Evolutionary conservation across 2,888 invertebrate species (phyloP).

Genomic region (Ypsolopha scabrella): DNA sequence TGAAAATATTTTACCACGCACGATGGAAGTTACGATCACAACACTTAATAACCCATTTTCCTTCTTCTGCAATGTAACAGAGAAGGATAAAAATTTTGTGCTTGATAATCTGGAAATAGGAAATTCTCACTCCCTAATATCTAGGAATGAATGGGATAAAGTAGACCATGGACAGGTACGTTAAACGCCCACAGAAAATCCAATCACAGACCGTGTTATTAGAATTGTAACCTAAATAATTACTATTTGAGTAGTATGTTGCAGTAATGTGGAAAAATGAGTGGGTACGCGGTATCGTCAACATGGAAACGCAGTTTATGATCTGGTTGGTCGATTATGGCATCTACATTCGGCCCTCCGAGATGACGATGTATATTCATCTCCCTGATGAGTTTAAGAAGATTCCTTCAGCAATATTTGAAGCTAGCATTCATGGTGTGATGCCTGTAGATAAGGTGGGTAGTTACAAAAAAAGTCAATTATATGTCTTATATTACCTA

Average conservation of each 20-base stretch:
- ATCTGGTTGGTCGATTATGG: slow-evolving; percentile 44
- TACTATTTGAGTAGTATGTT: slow-evolving; percentile 27
- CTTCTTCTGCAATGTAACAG: slow-evolving; percentile 27
- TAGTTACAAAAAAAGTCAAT: not conserved
- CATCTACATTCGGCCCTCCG: slow-evolving; percentile 23
- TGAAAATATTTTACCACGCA: not conserved
- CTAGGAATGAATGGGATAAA: slow-evolving; percentile 8
- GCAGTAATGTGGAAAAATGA: slow-evolving; percentile 32
- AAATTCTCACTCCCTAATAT: not conserved
- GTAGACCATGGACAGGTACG: slow-evolving; percentile 34
- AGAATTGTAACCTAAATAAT: not conserved
- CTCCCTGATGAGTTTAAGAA: slow-evolving; percentile 28
- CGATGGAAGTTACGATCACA: slow-evolving; percentile 28
- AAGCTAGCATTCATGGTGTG: slow-evolving; percentile 43
- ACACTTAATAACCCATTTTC: slow-evolving; percentile 34
- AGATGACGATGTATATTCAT: slow-evolving; percentile 23
- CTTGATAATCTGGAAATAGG: slow-evolving; percentile 7
- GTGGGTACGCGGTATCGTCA: slow-evolving; percentile 35
- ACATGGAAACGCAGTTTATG: slow-evolving; percentile 25
- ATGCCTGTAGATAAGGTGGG: slow-evolving; percentile 32
- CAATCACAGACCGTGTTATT: not conserved
- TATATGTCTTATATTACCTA: not conserved
- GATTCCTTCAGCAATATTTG: slow-evolving; percentile 36
- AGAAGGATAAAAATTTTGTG: slow-evolving; percentile 10
- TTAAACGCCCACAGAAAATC: not conserved